Percentiles rank a stretch among this genome's conserved stretches.
Evolutionary conservation across 2,888 invertebrate species (phyloP).

Genomic region (Netelia virgata): DNA sequence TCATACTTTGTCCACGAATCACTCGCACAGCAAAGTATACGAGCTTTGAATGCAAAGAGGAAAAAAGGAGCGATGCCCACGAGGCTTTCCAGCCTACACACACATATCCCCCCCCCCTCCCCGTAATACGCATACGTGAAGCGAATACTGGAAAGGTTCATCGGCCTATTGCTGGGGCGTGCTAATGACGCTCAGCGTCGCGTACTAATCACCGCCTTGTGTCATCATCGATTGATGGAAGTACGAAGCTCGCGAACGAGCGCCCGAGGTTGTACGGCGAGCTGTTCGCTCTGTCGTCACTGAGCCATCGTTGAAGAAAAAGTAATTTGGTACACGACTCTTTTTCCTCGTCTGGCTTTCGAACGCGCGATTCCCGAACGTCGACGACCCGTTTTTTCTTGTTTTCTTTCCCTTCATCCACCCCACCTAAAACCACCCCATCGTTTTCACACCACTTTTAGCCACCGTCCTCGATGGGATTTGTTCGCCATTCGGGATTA

Average conservation of each 20-base stretch:
- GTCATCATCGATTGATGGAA: conserved; percentile 71
- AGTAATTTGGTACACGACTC: conserved; percentile 57
- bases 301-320: conserved; percentile 39
- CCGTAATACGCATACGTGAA: conserved; percentile 75
- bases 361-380: conserved; percentile 47
- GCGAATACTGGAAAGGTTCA: conserved; percentile 79
- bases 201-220: conserved; percentile 72
- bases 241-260: conserved; percentile 55
- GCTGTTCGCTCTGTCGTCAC: background rate
- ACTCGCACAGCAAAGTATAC: conserved; percentile 31
- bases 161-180: conserved; percentile 74
- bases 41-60: conserved; percentile 52
- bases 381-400: conserved; percentile 23
- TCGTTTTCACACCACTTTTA: conserved; percentile 26
- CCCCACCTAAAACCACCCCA: background rate
- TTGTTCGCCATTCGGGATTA: conserved; percentile 21
- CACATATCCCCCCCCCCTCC: too few species aligned
- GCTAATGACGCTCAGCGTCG: conserved; percentile 72
- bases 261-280: conserved; percentile 36
- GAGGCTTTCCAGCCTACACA: background rate
- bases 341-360: conserved; percentile 40
- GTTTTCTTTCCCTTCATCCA: background rate
- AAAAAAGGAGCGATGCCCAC: conserved; percentile 47
- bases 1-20: conserved; percentile 30
- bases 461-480: conserved; percentile 10